Evolutionary conservation across 2,797 vertebrate species (phyloP).

Genomic region (Neosalanx taihuensis): DNA sequence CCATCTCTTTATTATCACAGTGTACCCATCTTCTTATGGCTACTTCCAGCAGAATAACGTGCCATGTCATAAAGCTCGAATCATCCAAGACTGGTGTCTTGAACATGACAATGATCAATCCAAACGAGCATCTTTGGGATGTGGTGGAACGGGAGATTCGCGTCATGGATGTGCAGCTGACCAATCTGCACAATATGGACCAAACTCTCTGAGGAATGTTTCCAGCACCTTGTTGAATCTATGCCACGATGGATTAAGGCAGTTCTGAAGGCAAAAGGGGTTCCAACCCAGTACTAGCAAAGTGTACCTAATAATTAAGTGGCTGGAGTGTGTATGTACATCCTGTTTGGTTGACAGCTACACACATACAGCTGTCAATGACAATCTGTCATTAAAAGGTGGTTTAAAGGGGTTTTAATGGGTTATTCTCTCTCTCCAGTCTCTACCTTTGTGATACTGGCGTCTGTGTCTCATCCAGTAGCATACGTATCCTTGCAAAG

Average conservation of each 20-base stretch:
- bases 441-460: background rate
- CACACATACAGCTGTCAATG: background rate
- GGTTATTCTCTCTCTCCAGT: background rate
- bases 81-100: too few species aligned
- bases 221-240: too few species aligned
- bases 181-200: constrained; percentile 22
- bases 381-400: background rate
- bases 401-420: background rate
- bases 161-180: constrained; percentile 57
- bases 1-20: too few species aligned
- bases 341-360: background rate
- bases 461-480: background rate
- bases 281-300: too few species aligned
- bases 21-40: constrained; percentile 29
- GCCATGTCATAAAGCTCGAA: too few species aligned
- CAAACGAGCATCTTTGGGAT: constrained; percentile 2
- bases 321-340: too few species aligned
- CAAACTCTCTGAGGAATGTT: too few species aligned
- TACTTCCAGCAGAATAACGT: constrained; percentile 27
- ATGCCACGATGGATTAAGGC: too few species aligned
- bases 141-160: constrained; percentile 44
- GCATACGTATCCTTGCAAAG: background rate
- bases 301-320: too few species aligned
- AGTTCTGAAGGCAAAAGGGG: too few species aligned
- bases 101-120: too few species aligned